Evolutionary conservation across 2,888 invertebrate species (phyloP), one percentile per base, ranked within the genome.

Genomic region (Oithona nana): DNA sequence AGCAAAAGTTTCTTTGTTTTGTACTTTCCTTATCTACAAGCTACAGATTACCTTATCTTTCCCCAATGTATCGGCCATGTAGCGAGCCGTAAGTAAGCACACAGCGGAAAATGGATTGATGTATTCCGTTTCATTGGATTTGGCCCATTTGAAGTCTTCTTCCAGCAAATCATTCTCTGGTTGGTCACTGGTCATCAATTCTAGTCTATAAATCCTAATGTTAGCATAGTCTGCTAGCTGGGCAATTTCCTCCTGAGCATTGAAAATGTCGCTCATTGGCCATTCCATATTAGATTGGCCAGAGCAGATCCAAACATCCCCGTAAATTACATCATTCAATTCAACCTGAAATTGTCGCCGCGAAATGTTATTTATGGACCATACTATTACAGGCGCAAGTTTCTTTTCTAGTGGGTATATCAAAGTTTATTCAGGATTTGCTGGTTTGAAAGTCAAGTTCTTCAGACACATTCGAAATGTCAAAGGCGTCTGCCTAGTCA

Each of bases 291-390:
- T 59, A 11, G 48, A 31, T 48, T 59, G 59, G 4, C 59, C 59
- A 3, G 59, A 59, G 28, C 59, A 59, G 13, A 59, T n/a, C 59
- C 59, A 59, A 2, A 59, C 49, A 48, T 59, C 59, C 8, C 59
- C 59, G 4, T 48, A 48, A 4, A 48, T 26, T 2, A 48, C 48
- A 16, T 11, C 6, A 16, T 39, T 39, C n/a, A n/a, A n/a, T n/a
- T n/a, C n/a, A n/a, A n/a, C n/a, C n/a, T n/a, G n/a, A n/a, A n/a
- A n/a, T n/a, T n/a, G n/a, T n/a, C n/a, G n/a, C n/a, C n/a, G n/a
- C n/a, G n/a, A n/a, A n/a, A n/a, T n/a, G n/a, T n/a, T n/a, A n/a
- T n/a, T n/a, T n/a, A n/a, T n/a, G n/a, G n/a, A n/a, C n/a, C n/a
- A n/a, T n/a, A n/a, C n/a, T n/a, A n/a, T n/a, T n/a, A n/a, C n/a